Evolutionary conservation across 2,797 vertebrate species (phyloP).

Genomic region (Enteromius afrohamiltoni): DNA sequence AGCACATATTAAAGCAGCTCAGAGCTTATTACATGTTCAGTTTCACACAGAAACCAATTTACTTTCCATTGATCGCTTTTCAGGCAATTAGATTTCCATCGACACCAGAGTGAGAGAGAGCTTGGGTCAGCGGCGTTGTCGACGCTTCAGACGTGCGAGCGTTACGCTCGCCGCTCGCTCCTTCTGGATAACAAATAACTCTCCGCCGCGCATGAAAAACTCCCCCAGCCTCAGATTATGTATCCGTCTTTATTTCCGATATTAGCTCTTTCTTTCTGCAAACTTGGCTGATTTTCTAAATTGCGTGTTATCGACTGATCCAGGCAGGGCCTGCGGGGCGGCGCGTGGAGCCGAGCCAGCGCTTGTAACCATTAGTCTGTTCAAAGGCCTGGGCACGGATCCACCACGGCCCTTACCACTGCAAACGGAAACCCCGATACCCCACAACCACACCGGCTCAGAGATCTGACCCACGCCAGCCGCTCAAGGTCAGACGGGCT

Average conservation of each 20-base stretch:
- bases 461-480: constrained; percentile 55
- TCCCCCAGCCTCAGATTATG: constrained; percentile 74
- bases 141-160: constrained; percentile 60
- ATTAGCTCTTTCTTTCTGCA: constrained; percentile 81
- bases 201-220: constrained; percentile 66
- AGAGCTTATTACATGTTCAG: constrained; percentile 70
- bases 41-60: constrained; percentile 81
- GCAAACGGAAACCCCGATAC: constrained; percentile 67
- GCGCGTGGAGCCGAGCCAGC: constrained; percentile 70
- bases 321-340: constrained; percentile 72
- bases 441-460: constrained; percentile 58
- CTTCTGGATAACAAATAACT: constrained; percentile 73
- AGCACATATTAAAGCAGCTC: constrained; percentile 77
- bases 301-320: constrained; percentile 80
- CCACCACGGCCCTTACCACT: constrained; percentile 30
- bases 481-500: constrained; percentile 55
- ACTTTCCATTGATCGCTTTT: constrained; percentile 78
- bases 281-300: constrained; percentile 83
- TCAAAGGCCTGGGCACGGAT: constrained; percentile 60
- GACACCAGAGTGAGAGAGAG: constrained; percentile 73
- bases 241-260: constrained; percentile 81
- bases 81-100: constrained; percentile 80
- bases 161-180: constrained; percentile 59
- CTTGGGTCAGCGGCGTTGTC: constrained; percentile 71
- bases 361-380: constrained; percentile 74